Evolutionary conservation across 2,797 vertebrate species (phyloP), one percentile per base, ranked within the genome.

Genomic region (Clarias platycephalus): DNA sequence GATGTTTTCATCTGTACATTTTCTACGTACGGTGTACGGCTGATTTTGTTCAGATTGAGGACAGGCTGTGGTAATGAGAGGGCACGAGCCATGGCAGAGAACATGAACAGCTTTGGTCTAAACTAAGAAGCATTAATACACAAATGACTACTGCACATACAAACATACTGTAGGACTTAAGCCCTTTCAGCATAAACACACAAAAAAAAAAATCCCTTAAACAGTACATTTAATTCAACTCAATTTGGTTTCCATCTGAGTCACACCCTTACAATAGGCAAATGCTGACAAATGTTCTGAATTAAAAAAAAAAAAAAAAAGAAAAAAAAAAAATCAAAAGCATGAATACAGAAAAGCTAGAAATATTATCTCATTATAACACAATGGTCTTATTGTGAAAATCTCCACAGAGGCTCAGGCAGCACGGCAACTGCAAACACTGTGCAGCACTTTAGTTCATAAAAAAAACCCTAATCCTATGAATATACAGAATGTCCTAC

Each of bases 341-440:
- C 18, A 22, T 58, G 74, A 6, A 15, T 34, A 77, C 2, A 3
- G 20, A 49, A 79, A 70, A 4, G 26, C 24, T 58, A 57, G 62
- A 79, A 79, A 63, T 22, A 53, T 79, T 6, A 58, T 55, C 66
- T 37, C 26, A 57, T 74, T 40, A 64, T 10, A 72, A 76, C 68
- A 82, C 62, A 74, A 44, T 12, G 26, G 68, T 31, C 24, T 63
- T 26, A 57, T 34, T 81, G 84, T 85, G 70, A 28, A 49, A 57
- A 68, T 28, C 70, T 80, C 57, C 57, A 37, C 6, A 53, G 83
- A 84, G 49, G 55, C 81, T 81, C 80, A 40, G 85, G 74, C 57
- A 86, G 87, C 86, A 87, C 58, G 66, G 60, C 88, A 90, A 88
- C 91, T 90, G 90, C 90, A 90, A 85, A 90, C 82, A 82, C 71